phyloP scores from a whole-genome alignment of 2,797 vertebrate genomes.

The Anisognathus igniventris region DNA sequence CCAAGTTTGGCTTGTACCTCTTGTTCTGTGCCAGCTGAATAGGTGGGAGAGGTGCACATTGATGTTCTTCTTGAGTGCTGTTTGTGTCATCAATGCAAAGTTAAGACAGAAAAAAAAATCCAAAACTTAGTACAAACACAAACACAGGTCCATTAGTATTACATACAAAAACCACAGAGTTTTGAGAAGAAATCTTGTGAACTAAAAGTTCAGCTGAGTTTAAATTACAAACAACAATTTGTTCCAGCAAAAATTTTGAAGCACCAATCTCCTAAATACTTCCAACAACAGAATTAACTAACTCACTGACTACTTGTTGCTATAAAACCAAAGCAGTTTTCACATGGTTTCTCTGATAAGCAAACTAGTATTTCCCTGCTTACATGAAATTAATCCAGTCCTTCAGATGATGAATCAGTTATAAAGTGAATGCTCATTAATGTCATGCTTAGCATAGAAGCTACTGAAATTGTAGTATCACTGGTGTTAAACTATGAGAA shows the following conservation, averaged over 20 bases:
- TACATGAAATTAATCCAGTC: neutral
- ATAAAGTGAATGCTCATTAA: neutral
- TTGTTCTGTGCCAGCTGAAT: slow-evolving; percentile 56
- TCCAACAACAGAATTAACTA: neutral
- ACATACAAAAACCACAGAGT: rapidly evolving
- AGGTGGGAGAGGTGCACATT: slow-evolving; percentile 39
- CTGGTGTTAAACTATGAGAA: neutral
- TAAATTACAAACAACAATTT: neutral
- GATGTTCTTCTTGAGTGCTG: slow-evolving; percentile 4
- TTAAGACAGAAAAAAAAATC: neutral
- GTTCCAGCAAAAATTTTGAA: neutral
- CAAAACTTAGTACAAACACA: neutral
- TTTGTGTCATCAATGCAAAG: neutral
- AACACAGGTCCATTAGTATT: neutral
- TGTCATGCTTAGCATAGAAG: neutral
- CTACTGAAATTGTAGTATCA: neutral
- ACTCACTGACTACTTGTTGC: neutral
- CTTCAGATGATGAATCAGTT: neutral
- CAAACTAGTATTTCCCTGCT: neutral
- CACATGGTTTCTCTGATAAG: neutral
- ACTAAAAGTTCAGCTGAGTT: neutral
- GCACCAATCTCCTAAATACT: rapidly evolving
- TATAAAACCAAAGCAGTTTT: neutral
- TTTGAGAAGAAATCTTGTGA: neutral
- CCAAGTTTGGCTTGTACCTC: slow-evolving; percentile 73